phyloP scores from a whole-genome alignment of 1,140 invertebrate genomes.

The Melipona quadrifasciata region DNA sequence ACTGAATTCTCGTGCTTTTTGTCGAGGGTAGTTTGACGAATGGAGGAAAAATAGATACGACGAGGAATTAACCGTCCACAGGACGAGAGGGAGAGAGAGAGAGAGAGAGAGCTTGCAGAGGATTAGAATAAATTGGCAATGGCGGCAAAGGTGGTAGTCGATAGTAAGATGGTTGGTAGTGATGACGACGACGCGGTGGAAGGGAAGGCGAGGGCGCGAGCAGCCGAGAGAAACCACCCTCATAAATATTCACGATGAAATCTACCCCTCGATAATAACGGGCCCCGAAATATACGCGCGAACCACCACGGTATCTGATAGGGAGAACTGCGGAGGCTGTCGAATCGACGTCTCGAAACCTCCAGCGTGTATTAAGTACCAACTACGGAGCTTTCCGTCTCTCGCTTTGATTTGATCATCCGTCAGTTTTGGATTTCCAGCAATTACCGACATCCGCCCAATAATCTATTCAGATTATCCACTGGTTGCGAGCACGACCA shows the following conservation, averaged over 20 bases:
- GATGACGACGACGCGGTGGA: neutral
- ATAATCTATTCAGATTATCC: neutral
- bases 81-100: too few relatives aligned
- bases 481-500: neutral
- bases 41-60: too few relatives aligned
- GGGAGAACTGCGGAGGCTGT: constrained; percentile 35
- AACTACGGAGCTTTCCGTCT: constrained; percentile 27
- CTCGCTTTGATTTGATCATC: constrained; percentile 23
- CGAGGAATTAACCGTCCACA: too few relatives aligned
- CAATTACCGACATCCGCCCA: too few relatives aligned
- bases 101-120: neutral
- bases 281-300: constrained; percentile 74
- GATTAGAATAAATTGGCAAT: neutral
- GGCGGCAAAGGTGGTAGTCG: constrained; percentile 29
- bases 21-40: too few relatives aligned
- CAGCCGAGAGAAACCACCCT: constrained; percentile 66
- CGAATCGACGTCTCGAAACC: constrained; percentile 50
- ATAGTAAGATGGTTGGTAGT: neutral
- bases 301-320: constrained; percentile 69
- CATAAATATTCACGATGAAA: constrained; percentile 82
- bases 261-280: constrained; percentile 81
- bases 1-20: too few relatives aligned
- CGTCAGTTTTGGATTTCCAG: neutral
- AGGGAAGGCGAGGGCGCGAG: constrained; percentile 49
- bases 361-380: constrained; percentile 54